A percentile compares a stretch with the other conserved stretches of the same genome.
phyloP scores from a whole-genome alignment of 2,113 vertebrate species.

The Microtus montanus region DNA sequence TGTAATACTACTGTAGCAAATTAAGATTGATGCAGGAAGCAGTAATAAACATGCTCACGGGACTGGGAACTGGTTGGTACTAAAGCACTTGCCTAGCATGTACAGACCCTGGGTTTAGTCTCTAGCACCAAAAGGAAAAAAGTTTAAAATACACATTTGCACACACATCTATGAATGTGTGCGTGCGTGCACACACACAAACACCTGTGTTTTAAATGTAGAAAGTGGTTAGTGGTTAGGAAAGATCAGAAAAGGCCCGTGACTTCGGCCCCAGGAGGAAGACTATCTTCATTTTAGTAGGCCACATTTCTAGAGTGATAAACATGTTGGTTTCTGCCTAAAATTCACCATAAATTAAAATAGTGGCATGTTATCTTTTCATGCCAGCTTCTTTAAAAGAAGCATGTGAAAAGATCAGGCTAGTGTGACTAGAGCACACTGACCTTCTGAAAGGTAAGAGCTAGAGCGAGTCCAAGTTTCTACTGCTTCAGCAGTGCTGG shows the following conservation, averaged over 20 bases:
- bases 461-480: constrained; percentile 84
- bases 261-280: constrained; percentile 61
- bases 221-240: constrained; percentile 49
- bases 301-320: constrained; percentile 75
- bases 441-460: constrained; percentile 92
- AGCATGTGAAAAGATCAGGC: constrained; percentile 82
- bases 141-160: neutral
- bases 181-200: neutral
- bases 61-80: neutral
- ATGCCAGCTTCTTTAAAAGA: constrained; percentile 71
- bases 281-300: constrained; percentile 73
- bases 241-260: constrained; percentile 66
- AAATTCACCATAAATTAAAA: constrained; percentile 79
- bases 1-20: constrained; percentile 66
- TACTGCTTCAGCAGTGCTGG: constrained; percentile 82
- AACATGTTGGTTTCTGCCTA: constrained; percentile 79
- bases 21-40: constrained; percentile 69
- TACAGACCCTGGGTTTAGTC: neutral
- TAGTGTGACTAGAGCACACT: constrained; percentile 89
- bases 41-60: constrained; percentile 72
- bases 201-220: constrained; percentile 59
- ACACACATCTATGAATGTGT: neutral
- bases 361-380: constrained; percentile 72
- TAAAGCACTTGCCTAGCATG: neutral
- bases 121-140: neutral